phyloP scores from a whole-genome alignment of 2,797 vertebrate genomes.

The Gallirallus australis region DNA sequence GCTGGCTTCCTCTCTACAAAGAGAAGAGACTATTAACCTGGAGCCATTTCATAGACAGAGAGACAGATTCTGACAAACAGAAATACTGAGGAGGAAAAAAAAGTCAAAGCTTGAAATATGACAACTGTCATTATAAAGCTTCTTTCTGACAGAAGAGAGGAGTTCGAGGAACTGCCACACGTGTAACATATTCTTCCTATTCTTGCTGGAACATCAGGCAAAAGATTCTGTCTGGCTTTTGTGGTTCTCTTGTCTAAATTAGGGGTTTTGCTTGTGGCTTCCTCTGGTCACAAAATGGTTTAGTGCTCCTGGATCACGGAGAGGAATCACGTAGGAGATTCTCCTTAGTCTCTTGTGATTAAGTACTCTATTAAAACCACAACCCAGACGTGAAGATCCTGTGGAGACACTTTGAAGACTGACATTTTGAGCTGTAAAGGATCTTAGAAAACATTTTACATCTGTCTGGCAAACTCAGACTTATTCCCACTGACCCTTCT shows the following conservation, averaged over 20 bases:
- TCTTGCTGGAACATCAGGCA: not conserved
- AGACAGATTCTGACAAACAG: not conserved
- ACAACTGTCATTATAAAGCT: not conserved
- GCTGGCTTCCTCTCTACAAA: not conserved
- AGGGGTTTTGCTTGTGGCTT: not conserved
- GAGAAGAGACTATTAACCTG: conserved; percentile 7
- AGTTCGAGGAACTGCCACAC: not conserved
- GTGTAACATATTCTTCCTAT: not conserved
- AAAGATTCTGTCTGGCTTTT: not conserved
- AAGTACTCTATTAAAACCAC: conserved; percentile 41
- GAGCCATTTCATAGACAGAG: not conserved
- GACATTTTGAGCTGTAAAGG: conserved; percentile 1
- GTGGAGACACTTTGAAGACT: not conserved
- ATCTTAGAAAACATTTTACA: conserved; percentile 23
- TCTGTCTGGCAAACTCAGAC: not conserved
- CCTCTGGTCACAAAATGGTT: not conserved
- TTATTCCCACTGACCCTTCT: not conserved
- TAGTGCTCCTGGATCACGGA: not conserved
- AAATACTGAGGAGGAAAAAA: not conserved
- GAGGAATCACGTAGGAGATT: not conserved
- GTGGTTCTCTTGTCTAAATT: not conserved
- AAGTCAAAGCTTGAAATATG: not conserved
- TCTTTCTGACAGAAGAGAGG: not conserved
- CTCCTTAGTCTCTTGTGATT: not conserved
- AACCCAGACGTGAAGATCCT: not conserved